Evolutionary conservation across 2,113 vertebrate species (phyloP).

Genomic region (Hippocampus mohnikei): DNA sequence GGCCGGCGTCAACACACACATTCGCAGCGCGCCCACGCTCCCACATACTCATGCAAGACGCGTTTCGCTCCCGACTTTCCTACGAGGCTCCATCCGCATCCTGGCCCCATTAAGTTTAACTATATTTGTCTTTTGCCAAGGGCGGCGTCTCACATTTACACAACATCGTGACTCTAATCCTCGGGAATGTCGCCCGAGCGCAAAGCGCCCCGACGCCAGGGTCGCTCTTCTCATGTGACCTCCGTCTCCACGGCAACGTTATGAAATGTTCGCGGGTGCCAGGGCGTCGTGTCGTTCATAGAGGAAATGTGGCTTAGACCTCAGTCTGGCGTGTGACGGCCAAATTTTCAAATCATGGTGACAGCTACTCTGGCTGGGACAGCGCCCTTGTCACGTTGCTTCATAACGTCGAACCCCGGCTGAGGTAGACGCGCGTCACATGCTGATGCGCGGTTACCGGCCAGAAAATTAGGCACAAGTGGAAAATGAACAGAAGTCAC

Average conservation of each 20-base stretch:
- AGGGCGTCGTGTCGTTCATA: slow-evolving; percentile 49
- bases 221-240: slow-evolving; percentile 62
- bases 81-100: slow-evolving; percentile 39
- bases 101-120: slow-evolving; percentile 39
- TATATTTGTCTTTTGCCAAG: slow-evolving; percentile 41
- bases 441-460: slow-evolving; percentile 6
- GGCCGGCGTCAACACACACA: slow-evolving; percentile 39
- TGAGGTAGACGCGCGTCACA: slow-evolving; percentile 19
- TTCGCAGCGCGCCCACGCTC: slow-evolving; percentile 6
- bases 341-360: slow-evolving; percentile 40
- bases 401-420: slow-evolving; percentile 13
- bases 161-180: slow-evolving; percentile 43
- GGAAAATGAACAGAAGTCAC: background rate
- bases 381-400: slow-evolving; percentile 41
- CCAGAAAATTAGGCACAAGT: background rate
- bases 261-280: slow-evolving; percentile 45
- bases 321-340: slow-evolving; percentile 47
- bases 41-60: slow-evolving; percentile 10
- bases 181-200: slow-evolving; percentile 3
- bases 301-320: slow-evolving; percentile 39
- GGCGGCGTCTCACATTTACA: slow-evolving; percentile 33
- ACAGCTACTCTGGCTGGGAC: slow-evolving; percentile 39
- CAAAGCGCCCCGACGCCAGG: background rate
- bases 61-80: slow-evolving; percentile 23
- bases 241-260: slow-evolving; percentile 62